Conservation (phyloP, 2,888 invertebrate species). For the Dryobota labecula region DNA sequence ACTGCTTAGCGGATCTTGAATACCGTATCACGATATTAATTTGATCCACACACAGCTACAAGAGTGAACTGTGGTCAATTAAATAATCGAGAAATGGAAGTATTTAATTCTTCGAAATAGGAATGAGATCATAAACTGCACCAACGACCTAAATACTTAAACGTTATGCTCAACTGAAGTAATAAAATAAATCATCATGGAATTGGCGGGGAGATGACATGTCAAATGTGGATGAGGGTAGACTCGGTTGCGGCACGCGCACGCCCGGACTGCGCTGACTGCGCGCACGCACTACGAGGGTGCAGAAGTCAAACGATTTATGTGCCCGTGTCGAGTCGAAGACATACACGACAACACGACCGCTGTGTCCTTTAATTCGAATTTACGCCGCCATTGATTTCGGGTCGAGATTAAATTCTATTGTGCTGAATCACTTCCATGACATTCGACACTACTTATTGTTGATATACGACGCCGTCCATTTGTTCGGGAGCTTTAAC, state of each 20-base stretch:
- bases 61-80: slow-evolving; percentile 14
- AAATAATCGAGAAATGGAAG: slow-evolving; percentile 39
- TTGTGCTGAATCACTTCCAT: slow-evolving; percentile 79
- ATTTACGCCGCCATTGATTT: slow-evolving; percentile 83
- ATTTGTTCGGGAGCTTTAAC: slow-evolving; percentile 69
- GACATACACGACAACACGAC: slow-evolving; percentile 57
- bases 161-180: slow-evolving; percentile 51
- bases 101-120: slow-evolving; percentile 46
- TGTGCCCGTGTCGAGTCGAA: slow-evolving; percentile 72
- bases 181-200: slow-evolving; percentile 69
- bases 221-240: slow-evolving; percentile 72
- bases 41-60: slow-evolving; percentile 13
- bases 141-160: slow-evolving; percentile 53
- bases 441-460: slow-evolving; percentile 80
- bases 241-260: slow-evolving; percentile 55
- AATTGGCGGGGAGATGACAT: slow-evolving; percentile 69
- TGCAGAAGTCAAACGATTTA: slow-evolving; percentile 84
- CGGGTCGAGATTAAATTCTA: slow-evolving; percentile 79
- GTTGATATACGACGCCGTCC: slow-evolving; percentile 77
- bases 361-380: slow-evolving; percentile 80
- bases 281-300: slow-evolving; percentile 66
- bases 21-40: slow-evolving; percentile 21
- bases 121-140: slow-evolving; percentile 51
- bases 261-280: slow-evolving; percentile 34
- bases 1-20: slow-evolving; percentile 25